Evolutionary conservation across 2,113 vertebrate species (phyloP).

Genomic region (Calidris pugnax): DNA sequence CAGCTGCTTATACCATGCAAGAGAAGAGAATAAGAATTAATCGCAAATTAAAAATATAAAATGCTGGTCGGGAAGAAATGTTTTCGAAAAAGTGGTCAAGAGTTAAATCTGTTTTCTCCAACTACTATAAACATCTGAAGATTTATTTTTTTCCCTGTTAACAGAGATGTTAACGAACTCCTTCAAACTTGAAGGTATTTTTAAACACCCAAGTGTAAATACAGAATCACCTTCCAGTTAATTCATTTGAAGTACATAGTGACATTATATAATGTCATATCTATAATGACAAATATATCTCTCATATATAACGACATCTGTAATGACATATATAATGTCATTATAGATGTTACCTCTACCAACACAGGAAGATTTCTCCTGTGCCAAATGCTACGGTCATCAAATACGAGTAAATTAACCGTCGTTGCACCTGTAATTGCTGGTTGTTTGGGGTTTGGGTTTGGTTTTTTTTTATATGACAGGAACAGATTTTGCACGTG

Average conservation of each 20-base stretch:
- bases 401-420: neutral
- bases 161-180: neutral
- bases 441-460: neutral
- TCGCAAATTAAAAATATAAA: constrained; percentile 61
- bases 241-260: neutral
- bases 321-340: neutral
- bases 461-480: neutral
- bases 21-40: constrained; percentile 62
- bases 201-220: neutral
- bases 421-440: neutral
- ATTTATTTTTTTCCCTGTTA: neutral
- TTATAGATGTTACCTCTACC: neutral
- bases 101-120: neutral
- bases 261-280: neutral
- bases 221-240: neutral
- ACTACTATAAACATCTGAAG: neutral
- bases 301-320: no score
- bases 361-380: neutral
- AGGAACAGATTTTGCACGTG: neutral
- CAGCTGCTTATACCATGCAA: constrained; percentile 84
- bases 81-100: neutral
- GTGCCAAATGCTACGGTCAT: neutral
- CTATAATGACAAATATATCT: no score
- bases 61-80: constrained; percentile 6
- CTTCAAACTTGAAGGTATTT: neutral